Evolutionary conservation across 2,113 vertebrate species (phyloP).

Genomic region (Naja naja): DNA sequence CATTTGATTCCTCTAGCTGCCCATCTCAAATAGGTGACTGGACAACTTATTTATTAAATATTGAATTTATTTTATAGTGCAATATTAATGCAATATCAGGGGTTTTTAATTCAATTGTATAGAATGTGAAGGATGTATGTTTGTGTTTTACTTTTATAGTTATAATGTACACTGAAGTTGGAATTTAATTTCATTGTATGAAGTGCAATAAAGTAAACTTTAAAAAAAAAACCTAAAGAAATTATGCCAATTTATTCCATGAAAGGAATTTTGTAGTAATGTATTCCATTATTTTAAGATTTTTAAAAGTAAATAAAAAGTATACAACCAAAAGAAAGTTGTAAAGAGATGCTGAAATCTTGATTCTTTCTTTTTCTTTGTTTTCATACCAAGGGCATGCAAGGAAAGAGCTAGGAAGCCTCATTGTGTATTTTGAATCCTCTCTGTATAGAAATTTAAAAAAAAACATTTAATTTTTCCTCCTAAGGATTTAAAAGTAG

Average conservation of each 20-base stretch:
- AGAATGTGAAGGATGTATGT: too few relatives aligned
- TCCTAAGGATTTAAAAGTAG: neutral
- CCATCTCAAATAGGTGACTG: neutral
- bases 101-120: too few relatives aligned
- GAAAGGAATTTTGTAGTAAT: neutral
- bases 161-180: too few relatives aligned
- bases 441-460: neutral
- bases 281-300: neutral
- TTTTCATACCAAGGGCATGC: neutral
- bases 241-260: too few relatives aligned
- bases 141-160: too few relatives aligned
- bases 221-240: too few relatives aligned
- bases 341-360: neutral
- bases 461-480: neutral
- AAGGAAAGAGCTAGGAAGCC: neutral
- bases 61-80: too few relatives aligned
- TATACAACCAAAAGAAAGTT: neutral
- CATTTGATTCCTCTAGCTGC: neutral
- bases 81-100: too few relatives aligned
- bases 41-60: neutral
- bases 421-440: neutral
- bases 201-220: too few relatives aligned
- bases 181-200: too few relatives aligned
- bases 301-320: neutral
- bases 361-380: neutral